Percentiles rank a stretch among this genome's conserved stretches.
These are phyloP conservation scores for Hylomyscus alleni DNA, from an alignment of 2,797 vertebrate species.

Conservation along the genomic window DNA sequence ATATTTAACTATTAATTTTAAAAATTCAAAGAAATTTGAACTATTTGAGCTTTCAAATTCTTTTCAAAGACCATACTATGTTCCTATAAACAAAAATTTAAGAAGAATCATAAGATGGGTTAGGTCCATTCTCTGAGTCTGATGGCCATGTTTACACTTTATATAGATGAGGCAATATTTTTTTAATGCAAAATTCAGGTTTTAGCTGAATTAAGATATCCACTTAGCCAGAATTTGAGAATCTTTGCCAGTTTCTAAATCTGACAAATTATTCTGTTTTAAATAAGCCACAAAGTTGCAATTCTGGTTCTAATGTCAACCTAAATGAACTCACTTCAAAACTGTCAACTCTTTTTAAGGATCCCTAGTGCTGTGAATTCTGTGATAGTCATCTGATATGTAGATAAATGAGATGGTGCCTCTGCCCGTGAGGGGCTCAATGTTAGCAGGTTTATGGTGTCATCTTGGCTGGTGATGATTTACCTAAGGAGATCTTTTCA, in stretches of 20 bases:
- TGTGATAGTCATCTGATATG: not conserved
- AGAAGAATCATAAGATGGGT: not conserved
- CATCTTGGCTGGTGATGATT: slow-evolving; percentile 56
- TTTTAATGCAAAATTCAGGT: not conserved
- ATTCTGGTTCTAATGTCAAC: not conserved
- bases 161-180: not conserved
- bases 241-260: not conserved
- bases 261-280: slow-evolving; percentile 16
- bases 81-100: not conserved
- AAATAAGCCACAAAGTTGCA: slow-evolving; percentile 29
- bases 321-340: slow-evolving; percentile 2
- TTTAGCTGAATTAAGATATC: slow-evolving; percentile 36
- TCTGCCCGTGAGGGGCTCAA: slow-evolving; percentile 46
- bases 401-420: not conserved
- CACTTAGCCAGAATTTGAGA: not conserved
- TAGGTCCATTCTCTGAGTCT: not conserved
- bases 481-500: slow-evolving; percentile 55
- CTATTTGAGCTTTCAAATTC: not conserved
- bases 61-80: slow-evolving; percentile 30
- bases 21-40: slow-evolving; percentile 33
- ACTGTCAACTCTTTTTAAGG: not conserved
- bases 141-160: not conserved
- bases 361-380: not conserved
- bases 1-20: slow-evolving; percentile 11
- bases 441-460: slow-evolving; percentile 22